Evolutionary conservation across 2,888 invertebrate species (phyloP), one percentile per base, ranked within the genome.

Genomic region (Gisinianus flammeolus): DNA sequence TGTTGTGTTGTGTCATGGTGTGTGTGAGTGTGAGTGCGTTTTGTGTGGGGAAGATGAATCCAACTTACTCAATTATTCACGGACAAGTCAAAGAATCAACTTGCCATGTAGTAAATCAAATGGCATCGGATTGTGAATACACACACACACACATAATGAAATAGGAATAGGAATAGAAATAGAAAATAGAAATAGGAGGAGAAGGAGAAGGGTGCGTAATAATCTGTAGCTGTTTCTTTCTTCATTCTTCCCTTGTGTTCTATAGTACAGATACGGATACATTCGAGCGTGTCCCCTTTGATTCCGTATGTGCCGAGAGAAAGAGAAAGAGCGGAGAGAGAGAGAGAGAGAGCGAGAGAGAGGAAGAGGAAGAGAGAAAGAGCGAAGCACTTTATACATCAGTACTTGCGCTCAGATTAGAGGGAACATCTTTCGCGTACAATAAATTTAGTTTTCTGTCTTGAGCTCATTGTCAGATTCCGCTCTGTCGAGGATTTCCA

Each of bases 381-480:
- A 69, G 79, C 70, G 79, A 77, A 71, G 31, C 81, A 79, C 66
- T 80, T 79, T 79, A 79, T 79, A 77, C 79, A 80, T 80, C 81
- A 81, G 72, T 77, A 76, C 73, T 77, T 58, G 24, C 52, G 72
- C 67, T 74, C 66, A 77, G 79, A 81, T 80, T 81, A 78, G 79
- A 79, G 35, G 72, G 16, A 76, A 75, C 79, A 81, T 77, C 74
- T 80, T 80, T 81, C 80, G 68, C 72, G 58, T 77, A 76, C 81
- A 81, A 81, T 81, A 80, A 81, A 80, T 80, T 80, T 78, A 10
- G 77, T 75, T 76, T 79, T 79, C 76, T 79, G 73, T 81, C 78
- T 81, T 76, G 76, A 76, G 76, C 76, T 76, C 76, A 76, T 76
- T 76, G 76, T 76, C 76, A 76, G 76, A 76, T 76, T 76, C 56